Evolutionary conservation across 2,797 vertebrate genomes (phyloP), one percentile per base, ranked within the genome.

Genomic region (Onychomys leucogaster): DNA sequence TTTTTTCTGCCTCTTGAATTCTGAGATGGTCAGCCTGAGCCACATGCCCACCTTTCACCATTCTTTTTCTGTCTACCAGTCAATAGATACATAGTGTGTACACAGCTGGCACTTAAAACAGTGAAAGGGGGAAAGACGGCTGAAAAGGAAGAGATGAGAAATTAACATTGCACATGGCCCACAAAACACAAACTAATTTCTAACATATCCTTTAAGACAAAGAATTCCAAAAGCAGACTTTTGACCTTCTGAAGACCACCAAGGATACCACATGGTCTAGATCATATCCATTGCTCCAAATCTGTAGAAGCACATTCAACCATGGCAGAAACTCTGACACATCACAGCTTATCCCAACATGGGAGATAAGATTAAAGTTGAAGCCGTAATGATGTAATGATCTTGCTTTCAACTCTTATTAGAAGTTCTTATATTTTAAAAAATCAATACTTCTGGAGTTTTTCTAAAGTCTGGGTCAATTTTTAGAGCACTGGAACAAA

Each of bases 161-260:
- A 43, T 49, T 52, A 25, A 34, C 23, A 25, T 2, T 69, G 7
- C 2, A 34, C 11, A 2, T 55, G 87, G 29, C 1, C 11, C 34
- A 57, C 19, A 69, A 83, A 97, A 37, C 67, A 34, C 8, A 67
- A 71, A 73, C n/a, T 80, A n/a, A 5, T 83, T 55, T 27, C 34
- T 27, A 0, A 43, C 14, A 80, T n/a, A n/a, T 11, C 27, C 34
- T 49, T 83, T 21, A 17, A n/a, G 61, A 61, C 10, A 76, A 59
- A 81, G 32, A 34, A 23, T 52, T 29, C 27, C 25, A 14, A 27
- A 1, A 41, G 46, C 2, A 19, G 11, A 49, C 10, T 0, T 34
- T 65, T 37, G 61, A 49, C 14, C 11, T 41, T 67, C 34, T 59
- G 34, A 23, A 1, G 65, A 55, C 59, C 41, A 14, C 41, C 16